Evolutionary conservation across 1,140 invertebrate species (phyloP).

Genomic region (Vanessa tameamea): DNA sequence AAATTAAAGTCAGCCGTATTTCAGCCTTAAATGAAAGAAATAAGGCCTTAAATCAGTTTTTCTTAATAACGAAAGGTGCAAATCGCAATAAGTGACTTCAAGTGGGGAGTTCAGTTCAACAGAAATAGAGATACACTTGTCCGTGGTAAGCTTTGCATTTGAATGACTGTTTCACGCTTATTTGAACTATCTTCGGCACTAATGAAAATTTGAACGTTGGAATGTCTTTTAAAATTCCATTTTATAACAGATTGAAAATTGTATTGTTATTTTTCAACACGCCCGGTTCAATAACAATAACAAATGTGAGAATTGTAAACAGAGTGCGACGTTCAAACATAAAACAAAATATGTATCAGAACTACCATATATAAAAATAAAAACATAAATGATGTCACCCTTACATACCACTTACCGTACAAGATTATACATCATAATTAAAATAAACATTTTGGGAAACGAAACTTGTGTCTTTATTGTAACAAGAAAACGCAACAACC

Average conservation of each 20-base stretch:
- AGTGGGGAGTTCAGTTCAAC: slow-evolving; percentile 26
- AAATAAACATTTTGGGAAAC: neutral
- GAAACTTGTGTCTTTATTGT: neutral
- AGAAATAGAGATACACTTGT: slow-evolving; percentile 29
- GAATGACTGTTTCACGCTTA: slow-evolving; percentile 10
- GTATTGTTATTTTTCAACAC: neutral
- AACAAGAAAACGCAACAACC: slow-evolving; percentile 21
- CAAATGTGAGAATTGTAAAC: neutral
- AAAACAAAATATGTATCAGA: neutral
- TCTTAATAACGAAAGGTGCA: slow-evolving; percentile 7
- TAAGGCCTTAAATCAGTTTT: slow-evolving; percentile 4
- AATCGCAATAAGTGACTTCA: slow-evolving; percentile 24
- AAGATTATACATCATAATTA: no score
- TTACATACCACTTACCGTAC: no score
- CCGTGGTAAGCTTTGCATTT: neutral
- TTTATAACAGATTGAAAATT: neutral
- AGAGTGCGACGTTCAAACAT: neutral
- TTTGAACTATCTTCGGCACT: neutral
- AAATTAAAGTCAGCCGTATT: neutral
- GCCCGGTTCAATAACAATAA: neutral
- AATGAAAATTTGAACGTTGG: neutral
- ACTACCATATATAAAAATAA: neutral
- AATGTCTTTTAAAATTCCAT: neutral
- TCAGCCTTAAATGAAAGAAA: neutral
- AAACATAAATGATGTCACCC: no score